Base-by-base conservation (phyloP, 2,797 vertebrate genomes). In the Mionectes olivaceus region DNA sequence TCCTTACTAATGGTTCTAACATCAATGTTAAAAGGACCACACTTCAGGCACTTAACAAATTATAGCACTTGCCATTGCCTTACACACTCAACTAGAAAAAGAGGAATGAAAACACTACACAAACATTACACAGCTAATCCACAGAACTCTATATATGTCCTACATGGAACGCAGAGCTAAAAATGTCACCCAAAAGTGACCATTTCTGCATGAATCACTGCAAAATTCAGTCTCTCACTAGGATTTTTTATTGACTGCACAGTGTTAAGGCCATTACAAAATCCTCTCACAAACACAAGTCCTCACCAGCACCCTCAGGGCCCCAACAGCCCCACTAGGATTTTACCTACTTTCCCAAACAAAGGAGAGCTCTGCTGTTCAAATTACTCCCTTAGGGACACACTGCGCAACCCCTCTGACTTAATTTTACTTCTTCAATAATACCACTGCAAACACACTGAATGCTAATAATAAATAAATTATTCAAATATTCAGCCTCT, bases 391-490 rank as follows among this genome's bases (percentile, higher is more conserved):
- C 92, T 59, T 32, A 89, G 85, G 47, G 91, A 94, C 65, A 49
- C 1, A 2, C 25, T 73, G 65, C 27, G 83, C 41, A 91, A 65
- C 25, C 35, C 76, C 50, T 93, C 76, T 23, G 69, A 86, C 84
- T 95, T 94, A 60, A 93, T 96, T 93, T 73, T 53, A 64, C 63
- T 92, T 83, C 85, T 95, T 86, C 80, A 92, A 2, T 93, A 92
- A 90, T 61, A 88, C 59, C 47, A 79, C 74, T 90, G 83, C 82
- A 88, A 96, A 96, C 59, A 89, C 47, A 69, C 13, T 79, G 91
- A 92, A 94, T 92, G 67, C 57, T 94, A 92, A 91, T 83, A 96
- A 96, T 91, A 96, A 96, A 95, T 92, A 94, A 92, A 91, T 85
- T 94, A 95, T 93, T 93, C 82, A 95, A 92, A 93, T 84, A 92